Base-by-base conservation (phyloP, 2,797 vertebrate species). In the Xiphorhynchus erythropygius region DNA sequence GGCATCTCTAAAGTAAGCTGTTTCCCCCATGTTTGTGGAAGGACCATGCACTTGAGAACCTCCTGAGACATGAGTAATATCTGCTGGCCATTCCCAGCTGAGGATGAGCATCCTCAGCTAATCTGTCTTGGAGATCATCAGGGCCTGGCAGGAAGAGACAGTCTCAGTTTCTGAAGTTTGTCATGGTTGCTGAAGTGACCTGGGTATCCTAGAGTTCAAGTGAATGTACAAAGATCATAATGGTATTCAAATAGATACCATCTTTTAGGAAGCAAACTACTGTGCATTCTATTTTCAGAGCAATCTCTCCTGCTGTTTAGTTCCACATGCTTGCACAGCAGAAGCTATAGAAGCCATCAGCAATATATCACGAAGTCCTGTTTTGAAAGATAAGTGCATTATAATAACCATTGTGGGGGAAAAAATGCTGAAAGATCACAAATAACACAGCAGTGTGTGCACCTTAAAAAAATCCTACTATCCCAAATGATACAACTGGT, bases 351-450 rank as follows among this genome's bases (percentile, higher is more conserved):
- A 76, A 46, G 18, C 3, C 80, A 8, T 56, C 70, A 89, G 19
- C 0, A 2, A 17, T 15, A 53, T 41, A 52, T 30, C 8, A 44
- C 46, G 16, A 63, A 90, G 37, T 57, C 9, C n/a, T 44, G 15
- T 25, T 18, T 57, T 73, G 35, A 59, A 65, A 80, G 69, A 64
- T 8, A 70, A 3, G 3, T 32, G 3, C 22, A 22, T 50, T 23
- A 64, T 28, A 57, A 42, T 37, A 68, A 62, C 4, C 5, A 7
- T 1, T 13, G 2, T 8, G 9, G 13, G 12, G 7, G 2, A 35
- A 67, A 69, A 69, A 77, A 3, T 0, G 25, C 15, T 37, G 39
- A 64, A 74, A 41, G 2, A 53, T 52, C 21, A 41, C 5, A 52
- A 33, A 44, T 63, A 77, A 18, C 28, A 53, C 10, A 33, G 32